phyloP scores from a whole-genome alignment of 2,888 invertebrate genomes.

The Carcina quercana region DNA sequence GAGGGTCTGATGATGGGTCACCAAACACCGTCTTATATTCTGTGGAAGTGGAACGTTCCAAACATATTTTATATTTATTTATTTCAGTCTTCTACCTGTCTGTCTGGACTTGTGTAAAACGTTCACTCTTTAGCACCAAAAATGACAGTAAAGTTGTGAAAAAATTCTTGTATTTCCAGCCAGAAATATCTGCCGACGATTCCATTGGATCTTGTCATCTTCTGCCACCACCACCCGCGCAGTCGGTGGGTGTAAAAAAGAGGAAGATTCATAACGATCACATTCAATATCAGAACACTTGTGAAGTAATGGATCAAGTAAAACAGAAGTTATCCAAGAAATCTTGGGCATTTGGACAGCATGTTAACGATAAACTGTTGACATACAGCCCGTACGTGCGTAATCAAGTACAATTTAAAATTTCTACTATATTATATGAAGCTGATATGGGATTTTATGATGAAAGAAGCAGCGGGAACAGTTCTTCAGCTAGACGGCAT shows the following conservation, averaged over 20 bases:
- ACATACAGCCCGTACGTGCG: constrained; percentile 3
- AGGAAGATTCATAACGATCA: neutral
- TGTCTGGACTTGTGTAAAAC: too few species aligned
- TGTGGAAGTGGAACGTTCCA: too few species aligned
- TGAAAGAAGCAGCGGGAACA: neutral
- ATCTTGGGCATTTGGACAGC: neutral
- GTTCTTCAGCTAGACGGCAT: neutral
- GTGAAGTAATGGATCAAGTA: neutral
- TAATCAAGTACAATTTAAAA: constrained; percentile 5
- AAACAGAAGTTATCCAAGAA: neutral
- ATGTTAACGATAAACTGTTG: constrained; percentile 4
- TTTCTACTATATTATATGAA: constrained; percentile 5
- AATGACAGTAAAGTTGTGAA: neutral
- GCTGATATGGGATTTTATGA: constrained; percentile 6
- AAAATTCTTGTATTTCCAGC: neutral
- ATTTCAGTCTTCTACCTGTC: too few species aligned
- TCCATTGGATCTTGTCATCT: neutral
- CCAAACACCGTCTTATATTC: too few species aligned
- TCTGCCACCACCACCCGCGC: neutral
- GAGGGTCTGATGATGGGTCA: too few species aligned
- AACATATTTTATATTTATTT: too few species aligned
- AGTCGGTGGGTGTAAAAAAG: too few species aligned
- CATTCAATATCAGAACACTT: neutral
- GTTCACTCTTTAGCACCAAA: neutral
- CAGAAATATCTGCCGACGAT: neutral